Evolutionary conservation across 2,113 vertebrate genomes (phyloP), one percentile per base, ranked within the genome.

Genomic region (Camelus dromedarius): DNA sequence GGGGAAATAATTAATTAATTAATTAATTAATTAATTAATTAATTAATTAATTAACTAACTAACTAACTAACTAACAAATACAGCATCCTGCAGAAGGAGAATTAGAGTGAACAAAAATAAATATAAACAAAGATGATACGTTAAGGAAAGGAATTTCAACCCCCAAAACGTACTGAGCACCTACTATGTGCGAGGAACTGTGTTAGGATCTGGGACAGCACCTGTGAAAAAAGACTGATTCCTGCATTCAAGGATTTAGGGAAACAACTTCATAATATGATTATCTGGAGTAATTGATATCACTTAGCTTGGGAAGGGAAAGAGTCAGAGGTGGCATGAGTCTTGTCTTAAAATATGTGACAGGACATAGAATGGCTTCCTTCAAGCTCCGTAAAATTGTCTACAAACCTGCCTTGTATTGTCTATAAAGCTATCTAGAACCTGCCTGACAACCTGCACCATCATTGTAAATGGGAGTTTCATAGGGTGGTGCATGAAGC

Each of bases 271-370:
- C 14, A 35, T 56, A 32, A 11, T 7, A 79, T 72, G 24, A 90
- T 70, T 89, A 28, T 72, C 89, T 75, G 60, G 15, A 86, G 42
- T 64, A 66, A 60, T 11, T n/a, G 5, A 10, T 58, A 54, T 85
- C 58, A 95, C 72, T 89, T 91, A 81, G 26, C 66, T 77, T 75
- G 54, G 52, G 9, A 93, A 84, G 58, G 16, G 54, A 81, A 89
- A 89, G 38, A n/a, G 30, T 12, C 24, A 92, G 60, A 92, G 32
- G 11, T 89, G 18, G 24, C n/a, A 60, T 54, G 30, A 87, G 48
- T 69, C 24, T 82, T 54, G 16, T 69, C 81, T 75, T 91, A 28
- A 91, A 95, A 87, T 48, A 72, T 38, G 46, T 8, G 20, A 67
- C 3, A 50, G 18, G 14, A 91, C 88, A 6, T 32, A 83, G 16